phyloP scores from a whole-genome alignment of 2,888 invertebrate genomes.

The Blastobasis lacticolella region DNA sequence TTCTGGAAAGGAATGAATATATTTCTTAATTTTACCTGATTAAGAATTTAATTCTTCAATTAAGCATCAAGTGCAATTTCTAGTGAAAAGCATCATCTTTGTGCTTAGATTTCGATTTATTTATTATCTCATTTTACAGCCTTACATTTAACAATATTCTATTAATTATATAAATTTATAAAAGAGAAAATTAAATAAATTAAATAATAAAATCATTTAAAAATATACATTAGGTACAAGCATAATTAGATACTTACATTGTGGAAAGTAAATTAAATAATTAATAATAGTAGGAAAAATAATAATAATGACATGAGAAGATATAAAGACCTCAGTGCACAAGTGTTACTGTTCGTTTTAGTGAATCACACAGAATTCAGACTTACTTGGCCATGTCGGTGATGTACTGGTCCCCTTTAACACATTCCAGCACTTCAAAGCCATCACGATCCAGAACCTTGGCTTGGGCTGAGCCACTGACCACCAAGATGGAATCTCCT shows the following conservation, averaged over 20 bases:
- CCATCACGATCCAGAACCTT: conserved; percentile 97
- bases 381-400: conserved; percentile 87
- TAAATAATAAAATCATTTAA: background rate
- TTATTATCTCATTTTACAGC: too few relatives aligned
- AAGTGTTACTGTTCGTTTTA: too few relatives aligned
- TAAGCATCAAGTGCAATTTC: too few relatives aligned
- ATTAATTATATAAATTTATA: too few relatives aligned
- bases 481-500: conserved; percentile 93
- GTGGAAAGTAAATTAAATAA: background rate
- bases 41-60: background rate
- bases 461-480: conserved; percentile 93
- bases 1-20: conserved; percentile 47
- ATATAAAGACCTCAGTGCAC: background rate
- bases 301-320: background rate
- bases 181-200: too few relatives aligned
- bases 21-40: background rate
- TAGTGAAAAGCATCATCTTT: too few relatives aligned
- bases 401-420: conserved; percentile 97
- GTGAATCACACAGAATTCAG: too few relatives aligned
- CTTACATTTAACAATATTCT: too few relatives aligned
- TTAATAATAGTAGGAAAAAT: background rate
- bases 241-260: background rate
- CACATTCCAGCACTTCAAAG: conserved; percentile 92
- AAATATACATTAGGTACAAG: background rate
- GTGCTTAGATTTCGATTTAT: too few relatives aligned